Conservation (phyloP, 2,797 vertebrate species). For the Alcedo quadribrachys region DNA sequence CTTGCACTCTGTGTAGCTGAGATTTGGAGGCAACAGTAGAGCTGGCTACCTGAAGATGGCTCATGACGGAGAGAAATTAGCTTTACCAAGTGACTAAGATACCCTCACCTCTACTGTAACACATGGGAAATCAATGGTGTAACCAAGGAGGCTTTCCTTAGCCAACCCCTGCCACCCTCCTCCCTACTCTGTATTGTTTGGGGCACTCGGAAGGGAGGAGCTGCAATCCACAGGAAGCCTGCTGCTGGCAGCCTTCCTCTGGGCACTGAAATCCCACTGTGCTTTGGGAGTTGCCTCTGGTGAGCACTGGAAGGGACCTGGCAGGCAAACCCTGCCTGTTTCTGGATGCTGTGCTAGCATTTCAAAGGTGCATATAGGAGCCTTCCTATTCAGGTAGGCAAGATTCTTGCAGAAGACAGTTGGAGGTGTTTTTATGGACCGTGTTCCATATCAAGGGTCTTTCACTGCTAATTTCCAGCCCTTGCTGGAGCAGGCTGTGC, state of each 20-base stretch:
- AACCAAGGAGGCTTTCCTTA: neutral
- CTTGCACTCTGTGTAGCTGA: neutral
- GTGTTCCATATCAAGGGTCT: rapidly evolving
- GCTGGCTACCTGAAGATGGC: neutral
- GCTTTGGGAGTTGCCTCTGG: neutral
- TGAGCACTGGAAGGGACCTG: neutral
- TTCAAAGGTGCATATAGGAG: neutral
- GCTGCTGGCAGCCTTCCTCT: neutral
- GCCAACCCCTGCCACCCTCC: neutral
- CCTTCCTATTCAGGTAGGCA: neutral
- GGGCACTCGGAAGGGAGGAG: neutral
- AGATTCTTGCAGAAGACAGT: neutral
- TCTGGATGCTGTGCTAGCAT: neutral
- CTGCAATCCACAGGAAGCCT: neutral
- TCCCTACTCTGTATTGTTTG: neutral
- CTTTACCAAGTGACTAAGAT: neutral
- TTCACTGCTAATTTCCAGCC: neutral
- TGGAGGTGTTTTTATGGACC: neutral
- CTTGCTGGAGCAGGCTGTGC: neutral
- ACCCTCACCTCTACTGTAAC: neutral
- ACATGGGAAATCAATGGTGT: neutral
- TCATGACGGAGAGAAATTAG: neutral
- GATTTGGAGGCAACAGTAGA: neutral
- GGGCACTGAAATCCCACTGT: neutral
- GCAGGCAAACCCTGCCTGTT: neutral